A percentile compares a stretch with the other conserved stretches of the same genome.
phyloP scores from a whole-genome alignment of 1,140 invertebrate genomes.

The Sarcophaga peregrina region DNA sequence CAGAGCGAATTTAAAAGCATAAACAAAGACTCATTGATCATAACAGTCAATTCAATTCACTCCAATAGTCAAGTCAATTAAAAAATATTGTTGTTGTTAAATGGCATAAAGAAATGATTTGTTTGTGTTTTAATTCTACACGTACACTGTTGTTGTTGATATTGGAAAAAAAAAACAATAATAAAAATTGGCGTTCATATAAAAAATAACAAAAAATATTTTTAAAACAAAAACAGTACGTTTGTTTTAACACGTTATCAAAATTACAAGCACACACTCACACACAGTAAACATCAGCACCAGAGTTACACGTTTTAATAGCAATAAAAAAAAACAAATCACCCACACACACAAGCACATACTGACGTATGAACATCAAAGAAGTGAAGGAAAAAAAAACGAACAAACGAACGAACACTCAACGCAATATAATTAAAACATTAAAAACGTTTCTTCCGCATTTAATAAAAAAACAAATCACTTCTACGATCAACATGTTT shows the following conservation, averaged over 20 bases:
- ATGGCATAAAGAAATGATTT: too few relatives aligned
- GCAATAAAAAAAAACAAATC: background rate
- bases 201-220: background rate
- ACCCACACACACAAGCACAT: background rate
- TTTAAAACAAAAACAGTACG: conserved; percentile 3
- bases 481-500: conserved; percentile 1
- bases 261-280: background rate
- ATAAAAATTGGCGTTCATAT: background rate
- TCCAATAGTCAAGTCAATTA: too few relatives aligned
- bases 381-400: background rate
- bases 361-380: background rate
- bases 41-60: too few relatives aligned
- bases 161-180: background rate
- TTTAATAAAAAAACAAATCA: conserved; percentile 8
- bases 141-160: background rate
- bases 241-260: conserved; percentile 14
- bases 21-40: too few relatives aligned
- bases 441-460: conserved; percentile 24
- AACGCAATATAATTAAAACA: conserved; percentile 22
- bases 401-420: background rate
- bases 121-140: too few relatives aligned
- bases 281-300: background rate
- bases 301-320: conserved; percentile 16
- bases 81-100: too few relatives aligned
- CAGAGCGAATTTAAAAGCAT: too few relatives aligned